These are phyloP conservation scores for Callipepla californica DNA, from an alignment of 2,113 vertebrate genomes.

Conservation along the genomic window DNA sequence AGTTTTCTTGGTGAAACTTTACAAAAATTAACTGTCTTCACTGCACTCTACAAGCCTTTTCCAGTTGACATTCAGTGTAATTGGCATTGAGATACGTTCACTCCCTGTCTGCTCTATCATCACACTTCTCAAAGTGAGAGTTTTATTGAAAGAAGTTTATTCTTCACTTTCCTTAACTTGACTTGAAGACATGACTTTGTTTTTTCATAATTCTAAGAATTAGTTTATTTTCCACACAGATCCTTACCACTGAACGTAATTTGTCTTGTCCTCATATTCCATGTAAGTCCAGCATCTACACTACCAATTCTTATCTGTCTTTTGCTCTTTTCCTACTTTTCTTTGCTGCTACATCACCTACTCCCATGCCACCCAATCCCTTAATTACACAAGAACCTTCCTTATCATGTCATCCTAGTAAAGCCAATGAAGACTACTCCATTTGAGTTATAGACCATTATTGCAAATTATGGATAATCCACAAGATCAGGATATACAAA, in stretches of 20 bases:
- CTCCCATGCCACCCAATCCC: accelerated
- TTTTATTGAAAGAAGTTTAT: background rate
- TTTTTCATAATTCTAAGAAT: background rate
- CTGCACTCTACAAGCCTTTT: background rate
- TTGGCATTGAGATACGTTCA: background rate
- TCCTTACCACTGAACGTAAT: background rate
- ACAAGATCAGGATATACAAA: background rate
- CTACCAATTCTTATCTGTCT: background rate
- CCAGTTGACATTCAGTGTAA: background rate
- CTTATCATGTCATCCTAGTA: background rate
- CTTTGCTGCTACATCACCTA: background rate
- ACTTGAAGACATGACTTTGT: background rate
- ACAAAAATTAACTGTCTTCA: background rate
- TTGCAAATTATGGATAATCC: background rate
- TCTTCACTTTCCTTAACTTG: background rate
- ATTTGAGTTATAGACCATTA: background rate
- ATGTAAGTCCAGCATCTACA: background rate
- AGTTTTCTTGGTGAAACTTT: background rate
- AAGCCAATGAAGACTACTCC: background rate
- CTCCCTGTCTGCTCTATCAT: background rate
- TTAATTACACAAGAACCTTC: background rate
- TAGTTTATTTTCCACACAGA: background rate
- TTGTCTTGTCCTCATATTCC: background rate
- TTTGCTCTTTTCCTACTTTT: background rate
- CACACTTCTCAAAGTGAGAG: background rate